phyloP scores from a whole-genome alignment of 2,888 invertebrate genomes.

The Drosophila longiperda region DNA sequence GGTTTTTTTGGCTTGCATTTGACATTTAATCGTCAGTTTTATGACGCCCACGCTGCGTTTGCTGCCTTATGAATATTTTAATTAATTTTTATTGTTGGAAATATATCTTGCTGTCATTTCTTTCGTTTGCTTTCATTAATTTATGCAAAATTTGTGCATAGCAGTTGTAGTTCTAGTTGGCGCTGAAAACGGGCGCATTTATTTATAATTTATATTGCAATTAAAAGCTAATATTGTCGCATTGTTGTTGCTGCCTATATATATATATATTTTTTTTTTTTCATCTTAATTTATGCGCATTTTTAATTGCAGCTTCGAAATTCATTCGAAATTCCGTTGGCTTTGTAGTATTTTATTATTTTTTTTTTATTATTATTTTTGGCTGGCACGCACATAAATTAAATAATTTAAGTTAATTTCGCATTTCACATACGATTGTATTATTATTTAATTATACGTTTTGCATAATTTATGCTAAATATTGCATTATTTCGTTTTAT shows the following conservation, averaged over 20 bases:
- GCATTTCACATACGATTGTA: slow-evolving; percentile 64
- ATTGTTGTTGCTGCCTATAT: slow-evolving; percentile 1
- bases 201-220: slow-evolving; percentile 77
- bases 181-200: slow-evolving; percentile 49
- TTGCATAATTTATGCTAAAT: slow-evolving; percentile 73
- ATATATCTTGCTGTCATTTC: slow-evolving; percentile 1
- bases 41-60: slow-evolving; percentile 22
- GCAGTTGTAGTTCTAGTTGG: slow-evolving; percentile 18
- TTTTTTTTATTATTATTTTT: neutral
- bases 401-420: slow-evolving; percentile 76
- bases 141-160: slow-evolving; percentile 66
- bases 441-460: slow-evolving; percentile 68
- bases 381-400: slow-evolving; percentile 56
- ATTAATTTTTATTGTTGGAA: slow-evolving; percentile 73
- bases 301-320: slow-evolving; percentile 57
- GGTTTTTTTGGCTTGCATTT: slow-evolving; percentile 39
- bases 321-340: slow-evolving; percentile 29
- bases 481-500: slow-evolving; percentile 46
- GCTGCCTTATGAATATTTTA: slow-evolving; percentile 71
- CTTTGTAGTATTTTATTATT: slow-evolving; percentile 28
- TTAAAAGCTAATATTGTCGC: slow-evolving; percentile 74
- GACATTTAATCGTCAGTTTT: slow-evolving; percentile 68
- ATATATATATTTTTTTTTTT: slow-evolving; percentile 6
- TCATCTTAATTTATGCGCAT: slow-evolving; percentile 74
- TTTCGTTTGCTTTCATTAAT: slow-evolving; percentile 36